phyloP scores from a whole-genome alignment of 64 coral and sea anemone genomes.

The Astreopora myriophthalma region DNA sequence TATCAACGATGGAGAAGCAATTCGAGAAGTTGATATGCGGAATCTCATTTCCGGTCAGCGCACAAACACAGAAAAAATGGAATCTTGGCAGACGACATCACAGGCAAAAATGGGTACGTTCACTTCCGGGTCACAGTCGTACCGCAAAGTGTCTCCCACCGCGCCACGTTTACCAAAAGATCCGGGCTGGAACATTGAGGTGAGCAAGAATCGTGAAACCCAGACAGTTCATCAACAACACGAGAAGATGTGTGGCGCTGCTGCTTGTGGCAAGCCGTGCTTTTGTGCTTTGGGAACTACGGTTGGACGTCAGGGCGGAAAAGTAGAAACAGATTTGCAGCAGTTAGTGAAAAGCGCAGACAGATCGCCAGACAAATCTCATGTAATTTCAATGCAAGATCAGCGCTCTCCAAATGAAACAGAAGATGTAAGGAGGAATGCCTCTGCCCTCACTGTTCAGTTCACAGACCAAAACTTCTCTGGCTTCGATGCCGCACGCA shows the following conservation, averaged over 20 bases:
- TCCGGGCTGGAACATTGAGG: neutral
- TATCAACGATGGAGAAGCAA: neutral
- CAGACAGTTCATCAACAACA: neutral
- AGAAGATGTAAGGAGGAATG: neutral
- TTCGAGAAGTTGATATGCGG: neutral
- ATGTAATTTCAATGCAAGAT: neutral
- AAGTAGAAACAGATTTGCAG: neutral
- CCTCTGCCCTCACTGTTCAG: neutral
- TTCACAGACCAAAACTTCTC: neutral
- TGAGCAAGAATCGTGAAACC: neutral
- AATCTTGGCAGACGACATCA: neutral
- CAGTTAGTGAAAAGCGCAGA: neutral
- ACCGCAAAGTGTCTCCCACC: neutral
- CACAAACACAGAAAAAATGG: neutral
- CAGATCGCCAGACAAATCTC: neutral
- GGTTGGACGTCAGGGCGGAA: neutral
- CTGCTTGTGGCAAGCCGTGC: neutral
- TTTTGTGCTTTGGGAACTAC: neutral
- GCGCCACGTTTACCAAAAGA: neutral
- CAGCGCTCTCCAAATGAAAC: neutral
- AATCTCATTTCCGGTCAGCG: neutral
- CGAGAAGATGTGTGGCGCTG: conserved; percentile 32
- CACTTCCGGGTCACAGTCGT: neutral
- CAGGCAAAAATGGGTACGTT: neutral
- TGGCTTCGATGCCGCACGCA: neutral